Base-by-base conservation (phyloP, 2,888 invertebrate genomes). In the Leptinotarsa peninsularis region DNA sequence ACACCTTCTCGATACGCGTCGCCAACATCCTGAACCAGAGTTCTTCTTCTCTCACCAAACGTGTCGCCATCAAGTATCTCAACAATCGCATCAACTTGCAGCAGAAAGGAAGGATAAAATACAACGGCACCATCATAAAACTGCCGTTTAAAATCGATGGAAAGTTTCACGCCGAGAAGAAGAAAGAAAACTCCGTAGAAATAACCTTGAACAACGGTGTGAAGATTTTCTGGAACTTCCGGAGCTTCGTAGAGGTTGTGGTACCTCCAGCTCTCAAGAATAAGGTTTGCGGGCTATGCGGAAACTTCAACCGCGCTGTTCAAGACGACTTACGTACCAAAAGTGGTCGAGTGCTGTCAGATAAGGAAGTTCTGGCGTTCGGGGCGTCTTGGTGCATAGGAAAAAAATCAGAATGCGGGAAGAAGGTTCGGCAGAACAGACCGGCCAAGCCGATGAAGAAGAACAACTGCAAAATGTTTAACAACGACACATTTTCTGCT, bases 321-420 rank as follows among this genome's bases (percentile, higher is more conserved):
- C 92, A 94, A 80, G 98, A 98, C 87, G 98, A 98, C 89, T 92
- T 96, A 85, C 85, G 81, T 54, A 92, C 92, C 69, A 91, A 93
- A 71, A 91, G 91, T 80, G 95, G 95, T 14, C 78, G 77, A 66
- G 88, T 93, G 67, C 91, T 94, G 76, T 90, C 90, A 66, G 94
- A 95, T 81, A 89, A 91, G 13, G 89, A 91, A 72, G 86, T 90
- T 7, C 90, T 91, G 89, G 91, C 91, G 72, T 97, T 98, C 84
- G 97, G 96, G 4, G 91, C 94, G 68, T 96, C 97, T 4, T 98
- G 98, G 98, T 92, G 95, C 71, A 95, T 96, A 1, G 97, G 97
- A 1, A 85, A 86, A 3, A 81, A 79, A 63, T 74, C 77, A 4
- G 83, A 84, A 18, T 84, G 84, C 71, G 82, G 78, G 17, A 83